Percentiles rank a stretch among this genome's conserved stretches.
These are phyloP conservation scores for Germaria angustata DNA, from an alignment of 2,888 invertebrate species.

Conservation along the genomic window DNA sequence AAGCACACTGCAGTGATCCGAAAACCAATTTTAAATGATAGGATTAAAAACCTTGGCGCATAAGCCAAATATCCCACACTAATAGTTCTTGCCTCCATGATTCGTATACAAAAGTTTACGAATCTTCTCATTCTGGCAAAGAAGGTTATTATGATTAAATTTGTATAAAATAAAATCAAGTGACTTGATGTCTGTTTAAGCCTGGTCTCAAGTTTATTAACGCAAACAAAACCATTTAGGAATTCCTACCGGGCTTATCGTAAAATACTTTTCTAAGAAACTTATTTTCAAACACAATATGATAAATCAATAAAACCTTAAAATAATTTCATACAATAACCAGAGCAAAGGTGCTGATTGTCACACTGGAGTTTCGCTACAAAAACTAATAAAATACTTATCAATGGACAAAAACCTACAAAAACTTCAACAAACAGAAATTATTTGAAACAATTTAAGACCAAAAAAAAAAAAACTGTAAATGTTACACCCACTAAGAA, in stretches of 20 bases:
- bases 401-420: not conserved
- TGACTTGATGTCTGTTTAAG: too few relatives aligned
- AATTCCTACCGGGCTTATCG: too few relatives aligned
- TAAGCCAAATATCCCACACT: too few relatives aligned
- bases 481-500: conserved; percentile 66
- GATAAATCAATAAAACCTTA: conserved; percentile 68
- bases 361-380: conserved; percentile 56
- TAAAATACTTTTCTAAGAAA: not conserved
- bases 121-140: too few relatives aligned
- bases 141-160: too few relatives aligned
- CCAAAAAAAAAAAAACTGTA: conserved; percentile 38
- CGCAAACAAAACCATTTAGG: not conserved
- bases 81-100: too few relatives aligned
- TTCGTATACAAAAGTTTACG: too few relatives aligned
- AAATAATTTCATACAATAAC: conserved; percentile 53
- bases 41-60: too few relatives aligned
- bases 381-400: conserved; percentile 27
- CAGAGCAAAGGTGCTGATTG: conserved; percentile 67
- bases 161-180: too few relatives aligned
- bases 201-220: too few relatives aligned
- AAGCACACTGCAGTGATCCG: too few relatives aligned
- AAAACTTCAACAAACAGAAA: conserved; percentile 16
- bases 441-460: conserved; percentile 27
- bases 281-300: conserved; percentile 57
- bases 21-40: too few relatives aligned